Percentiles rank a stretch among this genome's conserved stretches.
Evolutionary conservation across 2,888 invertebrate genomes (phyloP).

Genomic region (Sclerodermus sp.): DNA sequence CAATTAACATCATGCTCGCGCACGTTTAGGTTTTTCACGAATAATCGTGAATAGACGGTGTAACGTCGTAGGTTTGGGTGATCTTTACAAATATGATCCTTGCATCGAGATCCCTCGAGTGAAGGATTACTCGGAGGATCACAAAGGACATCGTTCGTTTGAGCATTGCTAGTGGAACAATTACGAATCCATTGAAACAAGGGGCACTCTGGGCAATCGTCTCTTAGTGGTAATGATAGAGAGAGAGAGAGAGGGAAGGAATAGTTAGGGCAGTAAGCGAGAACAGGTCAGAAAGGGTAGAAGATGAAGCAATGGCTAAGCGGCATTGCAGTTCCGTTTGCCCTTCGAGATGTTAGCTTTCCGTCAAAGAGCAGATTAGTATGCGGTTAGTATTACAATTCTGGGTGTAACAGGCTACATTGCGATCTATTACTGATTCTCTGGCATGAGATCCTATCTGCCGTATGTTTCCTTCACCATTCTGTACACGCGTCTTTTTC

Average conservation of each 20-base stretch:
- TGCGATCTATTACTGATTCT: constrained; percentile 28
- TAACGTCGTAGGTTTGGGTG: no score
- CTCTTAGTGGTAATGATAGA: constrained; percentile 11
- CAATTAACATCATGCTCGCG: no score
- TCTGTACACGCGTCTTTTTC: no score
- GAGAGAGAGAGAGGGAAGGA: background rate
- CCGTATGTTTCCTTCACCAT: no score
- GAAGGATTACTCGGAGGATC: background rate
- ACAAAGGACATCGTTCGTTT: constrained; percentile 21
- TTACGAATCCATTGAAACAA: constrained; percentile 19
- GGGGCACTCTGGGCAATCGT: constrained; percentile 26
- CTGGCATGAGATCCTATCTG: no score
- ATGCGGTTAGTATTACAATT: constrained; percentile 41
- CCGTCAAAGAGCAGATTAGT: constrained; percentile 45
- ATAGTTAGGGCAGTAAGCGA: background rate
- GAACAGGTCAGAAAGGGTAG: background rate
- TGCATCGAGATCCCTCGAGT: no score
- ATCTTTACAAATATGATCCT: no score
- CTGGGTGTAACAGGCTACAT: constrained; percentile 23
- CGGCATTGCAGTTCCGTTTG: constrained; percentile 29
- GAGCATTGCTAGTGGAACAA: constrained; percentile 17
- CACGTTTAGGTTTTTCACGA: no score
- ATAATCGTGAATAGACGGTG: no score
- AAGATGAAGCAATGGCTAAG: constrained; percentile 1
- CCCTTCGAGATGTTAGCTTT: constrained; percentile 42